Evolutionary conservation across 2,797 vertebrate species (phyloP).

Genomic region (Prionace glauca): DNA sequence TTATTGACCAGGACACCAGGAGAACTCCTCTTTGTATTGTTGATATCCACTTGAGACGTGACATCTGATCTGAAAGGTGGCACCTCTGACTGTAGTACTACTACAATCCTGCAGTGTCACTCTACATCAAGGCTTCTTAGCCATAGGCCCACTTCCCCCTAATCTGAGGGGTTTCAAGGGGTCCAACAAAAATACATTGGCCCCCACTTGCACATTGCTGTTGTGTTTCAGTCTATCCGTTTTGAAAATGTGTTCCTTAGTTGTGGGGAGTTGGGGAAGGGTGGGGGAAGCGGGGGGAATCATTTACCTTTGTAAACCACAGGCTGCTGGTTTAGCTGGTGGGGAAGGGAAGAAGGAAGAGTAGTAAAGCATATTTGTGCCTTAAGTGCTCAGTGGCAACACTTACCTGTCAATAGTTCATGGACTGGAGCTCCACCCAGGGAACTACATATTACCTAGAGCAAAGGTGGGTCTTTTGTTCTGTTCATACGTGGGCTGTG

Average conservation of each 20-base stretch:
- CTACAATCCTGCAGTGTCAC: background rate
- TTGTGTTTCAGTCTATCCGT: background rate
- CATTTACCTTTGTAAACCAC: too few species aligned
- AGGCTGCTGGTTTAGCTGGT: too few species aligned
- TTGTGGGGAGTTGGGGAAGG: too few species aligned
- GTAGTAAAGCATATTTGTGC: too few species aligned
- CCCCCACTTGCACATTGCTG: too few species aligned
- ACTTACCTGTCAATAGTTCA: background rate
- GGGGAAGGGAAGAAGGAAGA: background rate
- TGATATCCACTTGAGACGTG: background rate
- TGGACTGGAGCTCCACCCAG: background rate
- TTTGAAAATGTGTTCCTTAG: background rate
- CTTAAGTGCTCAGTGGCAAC: background rate
- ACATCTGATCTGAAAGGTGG: background rate
- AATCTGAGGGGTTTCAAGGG: background rate
- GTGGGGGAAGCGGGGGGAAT: too few species aligned
- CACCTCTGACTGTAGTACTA: background rate
- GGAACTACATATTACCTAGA: background rate
- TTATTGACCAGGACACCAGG: background rate
- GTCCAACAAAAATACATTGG: background rate
- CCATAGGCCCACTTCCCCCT: background rate
- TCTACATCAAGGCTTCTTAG: background rate
- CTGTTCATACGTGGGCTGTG: too few species aligned
- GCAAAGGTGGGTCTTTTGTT: background rate
- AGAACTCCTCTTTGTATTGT: background rate